These are phyloP conservation scores for Dicyrtomina minuta DNA, from an alignment of 2,888 invertebrate genomes.

Conservation along the genomic window DNA sequence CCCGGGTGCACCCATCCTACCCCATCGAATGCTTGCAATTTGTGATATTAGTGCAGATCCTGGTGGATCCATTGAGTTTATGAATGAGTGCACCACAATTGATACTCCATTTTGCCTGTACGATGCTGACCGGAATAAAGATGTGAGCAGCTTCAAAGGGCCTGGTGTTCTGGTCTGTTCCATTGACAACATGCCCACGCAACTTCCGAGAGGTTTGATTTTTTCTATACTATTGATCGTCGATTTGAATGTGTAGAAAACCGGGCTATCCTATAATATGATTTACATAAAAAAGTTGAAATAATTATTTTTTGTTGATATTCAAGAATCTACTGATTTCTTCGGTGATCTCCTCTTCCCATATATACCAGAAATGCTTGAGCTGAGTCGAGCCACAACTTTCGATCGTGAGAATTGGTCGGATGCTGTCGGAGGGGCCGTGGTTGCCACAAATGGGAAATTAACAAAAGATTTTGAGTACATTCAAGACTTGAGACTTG, in stretches of 20 bases:
- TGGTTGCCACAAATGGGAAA: constrained; percentile 92
- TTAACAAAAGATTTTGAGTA: constrained; percentile 92
- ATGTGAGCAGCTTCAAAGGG: constrained; percentile 92
- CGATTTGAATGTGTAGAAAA: too few relatives aligned
- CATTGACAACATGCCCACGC: constrained; percentile 99
- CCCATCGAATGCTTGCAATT: constrained; percentile 88
- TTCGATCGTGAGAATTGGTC: constrained; percentile 75
- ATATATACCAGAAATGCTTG: constrained; percentile 82
- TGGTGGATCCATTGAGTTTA: constrained; percentile 97
- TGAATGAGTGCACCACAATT: constrained; percentile 99
- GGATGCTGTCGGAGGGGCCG: constrained; percentile 75
- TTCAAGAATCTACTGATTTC: constrained; percentile 93
- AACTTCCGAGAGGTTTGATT: constrained; percentile 77
- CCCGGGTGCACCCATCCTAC: constrained; percentile 81
- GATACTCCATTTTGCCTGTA: constrained; percentile 99
- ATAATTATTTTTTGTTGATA: too few relatives aligned
- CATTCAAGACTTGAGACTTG: constrained; percentile 81
- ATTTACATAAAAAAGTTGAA: too few relatives aligned
- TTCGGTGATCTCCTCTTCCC: constrained; percentile 93
- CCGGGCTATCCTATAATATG: too few relatives aligned
- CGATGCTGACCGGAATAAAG: constrained; percentile 96
- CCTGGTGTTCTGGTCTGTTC: constrained; percentile 98
- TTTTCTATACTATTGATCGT: too few relatives aligned
- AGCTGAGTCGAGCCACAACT: constrained; percentile 76
- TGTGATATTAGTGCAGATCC: constrained; percentile 99